Evolutionary conservation across 2,797 vertebrate species (phyloP).

Genomic region (Bradypodion pumilum): DNA sequence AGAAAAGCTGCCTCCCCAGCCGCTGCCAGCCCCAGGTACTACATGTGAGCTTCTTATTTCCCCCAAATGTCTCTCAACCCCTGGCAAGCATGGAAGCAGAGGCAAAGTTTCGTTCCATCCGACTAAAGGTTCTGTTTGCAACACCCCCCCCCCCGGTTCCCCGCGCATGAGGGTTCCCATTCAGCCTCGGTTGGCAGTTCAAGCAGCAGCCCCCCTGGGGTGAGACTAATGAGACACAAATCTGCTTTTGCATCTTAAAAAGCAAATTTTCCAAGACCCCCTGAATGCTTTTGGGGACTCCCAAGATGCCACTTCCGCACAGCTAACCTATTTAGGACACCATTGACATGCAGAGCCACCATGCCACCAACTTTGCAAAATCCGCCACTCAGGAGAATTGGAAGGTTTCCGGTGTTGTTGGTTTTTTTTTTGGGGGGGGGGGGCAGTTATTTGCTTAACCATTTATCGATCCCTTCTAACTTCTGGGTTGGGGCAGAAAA

Average conservation of each 20-base stretch:
- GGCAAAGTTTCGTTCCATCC: not conserved
- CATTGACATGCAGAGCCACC: not conserved
- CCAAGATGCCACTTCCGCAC: not conserved
- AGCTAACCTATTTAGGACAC: not conserved
- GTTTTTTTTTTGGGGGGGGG: too few species aligned
- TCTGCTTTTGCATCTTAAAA: not conserved
- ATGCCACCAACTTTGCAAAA: slow-evolving; percentile 16
- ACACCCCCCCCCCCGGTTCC: too few species aligned
- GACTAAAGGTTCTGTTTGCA: too few species aligned
- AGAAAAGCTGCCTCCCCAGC: too few species aligned
- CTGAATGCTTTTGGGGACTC: not conserved
- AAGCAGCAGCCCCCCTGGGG: not conserved
- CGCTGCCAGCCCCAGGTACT: too few species aligned
- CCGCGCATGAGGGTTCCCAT: not conserved
- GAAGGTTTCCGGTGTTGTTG: too few species aligned
- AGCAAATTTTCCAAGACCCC: not conserved
- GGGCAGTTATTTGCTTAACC: slow-evolving; percentile 59
- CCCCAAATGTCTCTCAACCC: not conserved
- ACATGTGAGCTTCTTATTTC: not conserved
- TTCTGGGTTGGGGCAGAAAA: not conserved
- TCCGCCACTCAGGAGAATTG: slow-evolving; percentile 54
- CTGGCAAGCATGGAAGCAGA: not conserved
- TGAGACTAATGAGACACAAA: slow-evolving; percentile 9
- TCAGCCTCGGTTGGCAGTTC: not conserved
- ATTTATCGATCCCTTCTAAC: slow-evolving; percentile 53